phyloP scores from a whole-genome alignment of 1,140 invertebrate species.

The Drosophila oshimai region DNA sequence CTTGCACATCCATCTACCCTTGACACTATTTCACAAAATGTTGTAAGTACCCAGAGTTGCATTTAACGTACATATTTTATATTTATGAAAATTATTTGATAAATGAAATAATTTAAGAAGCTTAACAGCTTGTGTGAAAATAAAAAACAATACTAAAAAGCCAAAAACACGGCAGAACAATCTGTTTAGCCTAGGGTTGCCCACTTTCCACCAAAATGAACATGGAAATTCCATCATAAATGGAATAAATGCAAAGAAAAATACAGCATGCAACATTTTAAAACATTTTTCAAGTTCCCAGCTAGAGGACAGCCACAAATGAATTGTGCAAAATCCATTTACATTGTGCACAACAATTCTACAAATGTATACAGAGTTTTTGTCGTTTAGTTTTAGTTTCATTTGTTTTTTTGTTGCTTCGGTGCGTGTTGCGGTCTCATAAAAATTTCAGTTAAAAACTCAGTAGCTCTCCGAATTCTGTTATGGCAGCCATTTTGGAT shows the following conservation, averaged over 20 bases:
- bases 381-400: constrained; percentile 51
- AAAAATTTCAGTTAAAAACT: constrained; percentile 66
- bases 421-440: constrained; percentile 69
- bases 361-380: constrained; percentile 22
- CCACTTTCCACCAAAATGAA: constrained; percentile 18
- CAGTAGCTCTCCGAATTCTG: constrained; percentile 9
- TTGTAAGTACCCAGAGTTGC: constrained; percentile 58
- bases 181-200: constrained; percentile 8
- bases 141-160: constrained; percentile 3
- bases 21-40: constrained; percentile 22
- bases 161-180: constrained; percentile 18
- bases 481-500: constrained; percentile 68
- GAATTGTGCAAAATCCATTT: constrained; percentile 18
- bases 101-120: constrained; percentile 63
- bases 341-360: constrained; percentile 10
- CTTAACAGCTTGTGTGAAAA: constrained; percentile 34
- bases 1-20: neutral
- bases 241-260: constrained; percentile 29
- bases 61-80: neutral
- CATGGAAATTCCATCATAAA: constrained; percentile 70
- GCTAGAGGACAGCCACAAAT: constrained; percentile 24
- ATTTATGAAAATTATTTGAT: constrained; percentile 23
- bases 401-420: neutral
- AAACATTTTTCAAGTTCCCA: constrained; percentile 57
- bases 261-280: constrained; percentile 40